Conservation (phyloP, 2,797 vertebrate species). For the Limnodromus scolopaceus region DNA sequence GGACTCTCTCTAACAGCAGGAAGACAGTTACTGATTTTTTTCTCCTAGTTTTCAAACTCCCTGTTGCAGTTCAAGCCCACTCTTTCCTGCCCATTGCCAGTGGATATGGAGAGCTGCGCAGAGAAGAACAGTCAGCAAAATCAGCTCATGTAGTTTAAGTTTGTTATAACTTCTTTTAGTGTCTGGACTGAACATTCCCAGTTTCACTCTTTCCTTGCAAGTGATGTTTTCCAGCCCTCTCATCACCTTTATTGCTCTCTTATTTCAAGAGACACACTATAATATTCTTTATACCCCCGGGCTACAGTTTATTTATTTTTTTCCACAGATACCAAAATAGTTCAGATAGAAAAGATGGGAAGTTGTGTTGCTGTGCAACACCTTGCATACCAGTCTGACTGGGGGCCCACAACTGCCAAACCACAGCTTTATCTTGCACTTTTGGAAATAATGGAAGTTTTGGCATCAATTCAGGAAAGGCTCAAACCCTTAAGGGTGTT, state of each 20-base stretch:
- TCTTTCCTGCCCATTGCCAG: neutral
- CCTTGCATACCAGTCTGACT: rapidly evolving
- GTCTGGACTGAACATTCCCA: neutral
- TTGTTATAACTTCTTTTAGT: neutral
- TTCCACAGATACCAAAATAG: neutral
- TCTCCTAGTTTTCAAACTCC: neutral
- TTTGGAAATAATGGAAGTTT: neutral
- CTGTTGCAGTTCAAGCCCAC: neutral
- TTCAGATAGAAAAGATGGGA: neutral
- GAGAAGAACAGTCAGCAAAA: neutral
- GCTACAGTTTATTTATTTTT: neutral
- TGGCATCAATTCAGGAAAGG: neutral
- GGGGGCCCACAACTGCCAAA: neutral
- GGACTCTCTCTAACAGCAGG: neutral
- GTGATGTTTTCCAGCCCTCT: neutral
- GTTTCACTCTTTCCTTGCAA: neutral
- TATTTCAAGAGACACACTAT: neutral
- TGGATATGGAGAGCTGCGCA: neutral
- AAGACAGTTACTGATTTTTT: rapidly evolving
- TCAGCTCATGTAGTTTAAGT: rapidly evolving
- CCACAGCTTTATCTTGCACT: neutral
- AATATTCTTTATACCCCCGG: neutral
- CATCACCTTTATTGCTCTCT: neutral
- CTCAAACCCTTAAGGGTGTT: neutral
- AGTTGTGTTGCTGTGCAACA: neutral